A percentile compares a stretch with the other conserved stretches of the same genome.
phyloP scores from a whole-genome alignment of 2,113 vertebrate species.

The Meles meles region DNA sequence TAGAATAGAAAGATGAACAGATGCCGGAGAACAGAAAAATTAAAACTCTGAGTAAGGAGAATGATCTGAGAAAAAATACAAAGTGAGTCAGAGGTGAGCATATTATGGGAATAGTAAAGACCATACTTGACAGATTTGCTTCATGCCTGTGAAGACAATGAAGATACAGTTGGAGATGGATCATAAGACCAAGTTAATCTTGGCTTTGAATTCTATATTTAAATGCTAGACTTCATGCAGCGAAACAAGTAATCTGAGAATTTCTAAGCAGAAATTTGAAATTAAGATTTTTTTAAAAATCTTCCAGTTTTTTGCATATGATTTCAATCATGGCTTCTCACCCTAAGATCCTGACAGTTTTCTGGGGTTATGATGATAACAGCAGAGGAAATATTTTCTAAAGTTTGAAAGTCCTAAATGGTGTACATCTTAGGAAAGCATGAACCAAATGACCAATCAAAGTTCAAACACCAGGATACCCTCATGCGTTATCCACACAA shows the following conservation, averaged over 20 bases:
- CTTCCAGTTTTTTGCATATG: neutral
- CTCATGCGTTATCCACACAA: neutral
- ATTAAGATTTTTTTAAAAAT: neutral
- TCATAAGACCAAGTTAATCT: neutral
- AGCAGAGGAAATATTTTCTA: neutral
- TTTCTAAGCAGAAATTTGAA: neutral
- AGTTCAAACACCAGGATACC: neutral
- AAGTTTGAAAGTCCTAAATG: neutral
- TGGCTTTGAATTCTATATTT: neutral
- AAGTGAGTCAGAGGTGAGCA: neutral
- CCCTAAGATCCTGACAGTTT: neutral
- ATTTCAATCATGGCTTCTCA: neutral
- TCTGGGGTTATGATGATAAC: neutral
- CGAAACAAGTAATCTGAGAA: neutral
- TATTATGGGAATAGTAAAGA: neutral
- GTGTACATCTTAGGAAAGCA: neutral
- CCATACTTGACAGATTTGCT: neutral
- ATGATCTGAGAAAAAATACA: neutral
- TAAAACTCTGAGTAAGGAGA: neutral
- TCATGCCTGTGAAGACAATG: neutral
- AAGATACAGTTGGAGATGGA: rapidly evolving
- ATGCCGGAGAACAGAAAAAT: neutral
- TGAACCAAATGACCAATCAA: neutral
- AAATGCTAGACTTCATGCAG: neutral
- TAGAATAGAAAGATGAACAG: neutral